Evolutionary conservation across 2,113 vertebrate species (phyloP), one percentile per base, ranked within the genome.

Genomic region (Phalacrocorax brasilianus): DNA sequence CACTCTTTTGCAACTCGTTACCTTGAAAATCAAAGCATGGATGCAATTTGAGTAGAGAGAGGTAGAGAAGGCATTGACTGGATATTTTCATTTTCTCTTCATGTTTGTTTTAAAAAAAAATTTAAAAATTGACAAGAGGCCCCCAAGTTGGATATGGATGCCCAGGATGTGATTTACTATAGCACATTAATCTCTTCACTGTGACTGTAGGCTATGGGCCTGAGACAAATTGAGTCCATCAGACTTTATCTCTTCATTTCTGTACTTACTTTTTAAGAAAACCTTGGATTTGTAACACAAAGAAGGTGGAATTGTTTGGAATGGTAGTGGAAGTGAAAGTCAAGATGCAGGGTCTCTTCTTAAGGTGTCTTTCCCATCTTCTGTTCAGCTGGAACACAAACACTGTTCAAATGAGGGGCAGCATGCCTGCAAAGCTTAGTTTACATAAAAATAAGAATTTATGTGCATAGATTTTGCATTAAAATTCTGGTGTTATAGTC

Each of bases 141-240:
- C 40, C 40, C 12, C 19, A n/a, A 16, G 50, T 71, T 70, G 58
- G 33, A 72, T 68, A 10, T 93, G 47, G 56, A 70, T 93, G 73
- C 71, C 87, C 53, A 30, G 66, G 89, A 81, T 52, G 63, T 89
- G 79, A 85, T 93, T 94, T 97, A 77, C 59, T 77, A 47, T 67
- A 85, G 33, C 22, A 16, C 33, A 72, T 95, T 97, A 85, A 94
- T 95, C 72, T 95, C 32, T 77, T 79, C 45, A 26, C 6, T 91
- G 61, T 93, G 74, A 59, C 74, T 74, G 47, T 68, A 68, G 61
- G 47, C 81, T 94, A 62, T 52, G 14, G 61, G 12, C 30, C 28
- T 66, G 77, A 97, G 80, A 96, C 47, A 96, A 96, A 96, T 85
- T 86, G 94, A 94, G 50, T 88, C 85, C 55, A 58, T 95, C 82